Evolutionary conservation across 2,113 vertebrate species (phyloP), one percentile per base, ranked within the genome.

Genomic region (Chlorocebus sabaeus): DNA sequence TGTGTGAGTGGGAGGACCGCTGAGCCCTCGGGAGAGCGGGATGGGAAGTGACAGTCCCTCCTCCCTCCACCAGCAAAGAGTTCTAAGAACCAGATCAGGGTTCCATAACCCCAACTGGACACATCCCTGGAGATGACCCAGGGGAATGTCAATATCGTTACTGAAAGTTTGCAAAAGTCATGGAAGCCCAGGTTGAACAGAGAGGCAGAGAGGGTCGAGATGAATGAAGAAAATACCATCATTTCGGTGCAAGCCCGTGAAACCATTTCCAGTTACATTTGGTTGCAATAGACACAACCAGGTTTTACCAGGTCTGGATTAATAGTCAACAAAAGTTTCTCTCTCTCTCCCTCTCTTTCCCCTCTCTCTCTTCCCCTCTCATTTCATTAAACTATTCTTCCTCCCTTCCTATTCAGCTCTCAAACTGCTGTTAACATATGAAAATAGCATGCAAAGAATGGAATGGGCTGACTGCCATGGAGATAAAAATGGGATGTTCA

Each of bases 401-500:
- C 81, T 96, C 48, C 81, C 94, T 25, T 86, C 64, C 93, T 98
- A 90, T 91, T 92, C 48, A 94, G 92, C 88, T 97, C 93, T 57
- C 96, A 97, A 81, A 95, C 61, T 79, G 93, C 38, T 90, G 78
- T 85, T 97, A 94, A 96, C 55, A 23, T 18, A 86, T 79, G 76
- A 97, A 96, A 97, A 95, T 59, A 84, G 73, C 94, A 93, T 75
- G 85, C 32, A 85, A 93, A 87, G 88, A 95, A 95, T 75, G 75
- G 43, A 97, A 96, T 4, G 93, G 92, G 88, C 97, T 40, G 52
- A 50, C 95, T 95, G 98, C 98, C 97, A 94, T 6, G 92, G 92
- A 97, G 98, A 98, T 92, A 59, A 98, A 98, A 98, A 0, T 3
- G 92, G 93, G 94, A 95, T 96, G 93, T 92, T 98, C 30, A 23